These are phyloP conservation scores for Eupithecia insigniata DNA, from an alignment of 2,888 invertebrate species.

Conservation along the genomic window DNA sequence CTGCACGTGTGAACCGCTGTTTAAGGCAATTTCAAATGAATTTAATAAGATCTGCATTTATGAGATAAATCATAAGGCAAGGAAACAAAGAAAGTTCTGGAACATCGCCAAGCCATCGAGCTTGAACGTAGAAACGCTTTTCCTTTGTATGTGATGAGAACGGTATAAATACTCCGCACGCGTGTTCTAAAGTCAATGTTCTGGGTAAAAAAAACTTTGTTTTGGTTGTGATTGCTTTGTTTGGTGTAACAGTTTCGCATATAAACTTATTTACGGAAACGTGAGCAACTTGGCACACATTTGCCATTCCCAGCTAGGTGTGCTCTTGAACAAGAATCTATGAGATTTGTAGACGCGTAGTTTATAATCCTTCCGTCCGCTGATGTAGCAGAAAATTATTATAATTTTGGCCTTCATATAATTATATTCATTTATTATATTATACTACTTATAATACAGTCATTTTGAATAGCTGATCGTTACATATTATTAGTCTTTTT, in stretches of 20 bases:
- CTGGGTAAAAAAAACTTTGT: constrained; percentile 51
- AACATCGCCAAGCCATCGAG: constrained; percentile 59
- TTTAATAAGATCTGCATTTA: constrained; percentile 35
- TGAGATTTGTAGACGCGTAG: constrained; percentile 14
- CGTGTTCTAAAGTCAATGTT: constrained; percentile 60
- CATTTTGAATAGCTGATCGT: neutral
- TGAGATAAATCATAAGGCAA: constrained; percentile 61
- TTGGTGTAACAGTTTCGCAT: constrained; percentile 12
- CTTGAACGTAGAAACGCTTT: constrained; percentile 52
- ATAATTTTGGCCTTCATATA: neutral
- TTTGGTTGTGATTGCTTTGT: constrained; percentile 41
- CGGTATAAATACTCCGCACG: constrained; percentile 54
- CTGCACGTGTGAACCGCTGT: constrained; percentile 33
- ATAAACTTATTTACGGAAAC: constrained; percentile 38
- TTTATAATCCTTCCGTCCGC: constrained; percentile 22
- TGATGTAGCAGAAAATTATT: constrained; percentile 1
- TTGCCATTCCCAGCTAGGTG: neutral
- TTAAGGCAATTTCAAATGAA: constrained; percentile 47
- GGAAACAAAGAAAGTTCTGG: constrained; percentile 74
- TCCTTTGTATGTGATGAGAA: constrained; percentile 71
- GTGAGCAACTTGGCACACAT: constrained; percentile 34
- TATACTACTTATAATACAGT: neutral
- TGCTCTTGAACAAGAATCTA: constrained; percentile 24
- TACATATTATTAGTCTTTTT: neutral
- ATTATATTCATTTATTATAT: no score